A percentile compares a stretch with the other conserved stretches of the same genome.
Conservation (phyloP, 2,888 invertebrate genomes). For the Eupithecia tripunctaria region DNA sequence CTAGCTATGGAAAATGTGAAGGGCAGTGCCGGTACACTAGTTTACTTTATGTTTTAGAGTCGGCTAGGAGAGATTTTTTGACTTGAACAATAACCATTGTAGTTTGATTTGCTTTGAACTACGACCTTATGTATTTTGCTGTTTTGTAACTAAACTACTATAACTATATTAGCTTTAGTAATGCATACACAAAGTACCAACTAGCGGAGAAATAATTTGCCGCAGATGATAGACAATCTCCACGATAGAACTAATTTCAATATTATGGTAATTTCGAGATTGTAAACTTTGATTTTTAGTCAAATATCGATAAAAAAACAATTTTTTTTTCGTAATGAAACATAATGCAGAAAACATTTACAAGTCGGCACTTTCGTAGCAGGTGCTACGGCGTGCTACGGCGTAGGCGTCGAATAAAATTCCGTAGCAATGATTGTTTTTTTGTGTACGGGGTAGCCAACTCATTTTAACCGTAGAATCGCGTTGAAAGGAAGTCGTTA, state of each 20-base stretch:
- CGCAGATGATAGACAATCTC: neutral
- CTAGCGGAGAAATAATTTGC: neutral
- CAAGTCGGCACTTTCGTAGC: neutral
- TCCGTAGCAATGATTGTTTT: neutral
- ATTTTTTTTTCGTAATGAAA: neutral
- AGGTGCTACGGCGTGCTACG: neutral
- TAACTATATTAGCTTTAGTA: no score
- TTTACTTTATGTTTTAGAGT: slow-evolving; percentile 5
- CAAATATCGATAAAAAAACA: neutral
- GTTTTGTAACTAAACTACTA: no score
- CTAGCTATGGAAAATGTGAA: slow-evolving; percentile 52
- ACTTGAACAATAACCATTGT: neutral
- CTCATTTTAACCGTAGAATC: neutral
- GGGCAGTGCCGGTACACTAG: slow-evolving; percentile 51
- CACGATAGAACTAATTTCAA: neutral
- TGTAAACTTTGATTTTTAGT: neutral
- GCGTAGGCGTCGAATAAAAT: neutral
- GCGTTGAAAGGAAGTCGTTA: neutral
- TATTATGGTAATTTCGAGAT: neutral
- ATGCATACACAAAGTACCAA: neutral
- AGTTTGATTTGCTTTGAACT: neutral
- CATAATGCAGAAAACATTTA: neutral
- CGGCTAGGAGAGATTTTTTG: neutral
- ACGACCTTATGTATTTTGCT: neutral
- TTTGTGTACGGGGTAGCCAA: neutral